phyloP scores from a whole-genome alignment of 2,888 invertebrate genomes.

The Coecobrya sp. region DNA sequence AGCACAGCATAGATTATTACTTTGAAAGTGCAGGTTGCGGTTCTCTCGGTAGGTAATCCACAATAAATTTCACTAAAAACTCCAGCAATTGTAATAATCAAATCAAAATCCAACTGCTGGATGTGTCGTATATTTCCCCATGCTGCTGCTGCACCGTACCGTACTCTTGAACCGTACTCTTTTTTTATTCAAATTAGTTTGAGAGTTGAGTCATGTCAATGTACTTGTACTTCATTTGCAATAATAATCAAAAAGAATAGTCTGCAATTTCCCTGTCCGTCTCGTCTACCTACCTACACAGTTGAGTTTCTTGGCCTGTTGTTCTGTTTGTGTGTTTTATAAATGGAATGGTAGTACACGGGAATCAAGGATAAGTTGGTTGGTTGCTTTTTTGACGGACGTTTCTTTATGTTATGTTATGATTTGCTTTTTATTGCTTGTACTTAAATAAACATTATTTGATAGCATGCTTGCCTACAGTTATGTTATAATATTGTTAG shows the following conservation, averaged over 20 bases:
- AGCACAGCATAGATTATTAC: too few species aligned
- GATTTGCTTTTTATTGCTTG: conserved; percentile 39
- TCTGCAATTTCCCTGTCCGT: background rate
- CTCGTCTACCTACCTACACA: background rate
- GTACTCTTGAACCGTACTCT: background rate
- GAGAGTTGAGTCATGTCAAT: conserved; percentile 41
- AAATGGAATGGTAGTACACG: background rate
- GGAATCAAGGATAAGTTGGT: background rate
- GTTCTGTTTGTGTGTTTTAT: background rate
- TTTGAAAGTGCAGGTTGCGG: background rate
- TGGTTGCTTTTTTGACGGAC: conserved; percentile 21
- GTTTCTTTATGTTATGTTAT: conserved; percentile 8
- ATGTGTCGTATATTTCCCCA: too few species aligned
- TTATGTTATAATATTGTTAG: background rate
- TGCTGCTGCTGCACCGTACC: background rate
- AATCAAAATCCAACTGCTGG: background rate
- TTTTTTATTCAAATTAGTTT: conserved; percentile 52
- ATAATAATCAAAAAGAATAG: conserved; percentile 41
- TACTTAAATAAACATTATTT: conserved; percentile 38
- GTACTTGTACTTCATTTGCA: conserved; percentile 41
- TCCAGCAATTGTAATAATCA: conserved; percentile 50
- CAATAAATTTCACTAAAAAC: background rate
- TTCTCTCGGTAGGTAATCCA: conserved; percentile 27
- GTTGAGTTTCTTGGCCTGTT: background rate
- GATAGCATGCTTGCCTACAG: background rate